Percentiles rank a stretch among this genome's conserved stretches.
phyloP scores from a whole-genome alignment of 2,888 invertebrate species.

The Cerceris rybyensis region DNA sequence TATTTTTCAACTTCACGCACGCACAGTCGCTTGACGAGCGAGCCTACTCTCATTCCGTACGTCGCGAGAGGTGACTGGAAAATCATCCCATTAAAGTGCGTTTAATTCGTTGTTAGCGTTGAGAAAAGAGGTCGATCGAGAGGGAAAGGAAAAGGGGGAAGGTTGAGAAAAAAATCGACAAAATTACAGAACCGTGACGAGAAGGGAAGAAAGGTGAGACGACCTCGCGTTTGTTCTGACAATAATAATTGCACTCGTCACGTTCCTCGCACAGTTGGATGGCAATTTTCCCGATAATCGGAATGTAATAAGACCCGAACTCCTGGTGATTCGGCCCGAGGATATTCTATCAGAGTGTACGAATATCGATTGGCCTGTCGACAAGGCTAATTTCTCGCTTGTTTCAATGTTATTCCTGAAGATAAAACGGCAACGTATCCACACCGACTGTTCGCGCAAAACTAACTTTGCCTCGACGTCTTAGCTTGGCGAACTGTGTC shows the following conservation, averaged over 20 bases:
- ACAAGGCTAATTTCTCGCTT: slow-evolving; percentile 49
- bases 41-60: slow-evolving; percentile 39
- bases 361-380: slow-evolving; percentile 29
- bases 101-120: slow-evolving; percentile 45
- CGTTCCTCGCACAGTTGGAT: slow-evolving; percentile 38
- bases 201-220: neutral
- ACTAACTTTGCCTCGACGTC: too few relatives aligned
- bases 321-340: neutral
- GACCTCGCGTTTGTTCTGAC: slow-evolving; percentile 67
- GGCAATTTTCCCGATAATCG: slow-evolving; percentile 58
- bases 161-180: slow-evolving; percentile 13
- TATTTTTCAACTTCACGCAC: slow-evolving; percentile 60
- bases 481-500: too few relatives aligned
- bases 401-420: slow-evolving; percentile 29
- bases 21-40: slow-evolving; percentile 57
- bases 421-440: neutral
- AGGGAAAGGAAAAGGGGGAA: neutral
- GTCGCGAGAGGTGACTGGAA: slow-evolving; percentile 61
- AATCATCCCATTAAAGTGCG: slow-evolving; percentile 62
- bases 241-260: slow-evolving; percentile 70
- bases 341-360: neutral
- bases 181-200: slow-evolving; percentile 51
- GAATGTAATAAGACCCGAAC: slow-evolving; percentile 19
- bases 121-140: neutral
- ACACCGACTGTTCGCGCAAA: too few relatives aligned